Percentiles rank a stretch among this genome's conserved stretches.
Evolutionary conservation across 2,888 invertebrate species (phyloP).

Genomic region (Callimorpha dominula): DNA sequence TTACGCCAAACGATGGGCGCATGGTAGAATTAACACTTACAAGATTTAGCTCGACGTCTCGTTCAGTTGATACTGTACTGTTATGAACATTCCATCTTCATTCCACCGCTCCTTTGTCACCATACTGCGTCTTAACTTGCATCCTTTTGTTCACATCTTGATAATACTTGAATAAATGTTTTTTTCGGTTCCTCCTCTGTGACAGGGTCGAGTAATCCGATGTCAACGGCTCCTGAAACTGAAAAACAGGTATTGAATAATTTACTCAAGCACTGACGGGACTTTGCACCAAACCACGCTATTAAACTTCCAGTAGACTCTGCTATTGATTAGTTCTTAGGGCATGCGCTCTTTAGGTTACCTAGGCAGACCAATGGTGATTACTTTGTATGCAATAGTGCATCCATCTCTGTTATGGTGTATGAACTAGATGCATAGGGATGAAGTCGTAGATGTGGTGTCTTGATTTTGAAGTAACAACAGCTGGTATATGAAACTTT

Average conservation of each 20-base stretch:
- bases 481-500: no score
- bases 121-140: no score
- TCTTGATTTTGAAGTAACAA: no score
- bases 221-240: neutral
- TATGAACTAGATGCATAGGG: neutral
- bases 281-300: no score
- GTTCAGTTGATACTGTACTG: neutral
- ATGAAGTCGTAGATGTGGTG: no score
- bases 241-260: neutral
- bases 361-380: neutral
- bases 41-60: neutral
- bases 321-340: conserved; percentile 10
- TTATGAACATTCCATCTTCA: neutral
- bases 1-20: neutral
- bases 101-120: no score
- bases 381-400: neutral
- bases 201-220: neutral
- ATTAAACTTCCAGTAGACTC: no score
- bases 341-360: conserved; percentile 5
- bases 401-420: conserved; percentile 5
- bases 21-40: neutral
- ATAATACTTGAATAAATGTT: neutral
- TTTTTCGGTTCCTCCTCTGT: neutral
- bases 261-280: neutral
- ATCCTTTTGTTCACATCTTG: neutral